phyloP scores from a whole-genome alignment of 2,113 vertebrate genomes.

The Tringa solitaria region DNA sequence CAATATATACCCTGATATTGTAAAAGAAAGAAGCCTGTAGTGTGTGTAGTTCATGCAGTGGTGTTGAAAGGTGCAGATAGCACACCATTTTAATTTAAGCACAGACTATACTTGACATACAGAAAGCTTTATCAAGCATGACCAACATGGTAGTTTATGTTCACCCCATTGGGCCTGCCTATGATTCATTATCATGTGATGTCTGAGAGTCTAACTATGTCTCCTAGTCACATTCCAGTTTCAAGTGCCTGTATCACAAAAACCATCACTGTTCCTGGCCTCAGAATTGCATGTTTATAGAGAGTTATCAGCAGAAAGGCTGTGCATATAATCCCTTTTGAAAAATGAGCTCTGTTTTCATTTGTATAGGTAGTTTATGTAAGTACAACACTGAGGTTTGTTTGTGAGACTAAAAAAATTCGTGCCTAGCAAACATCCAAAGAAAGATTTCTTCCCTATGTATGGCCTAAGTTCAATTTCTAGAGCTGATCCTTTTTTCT shows the following conservation, averaged over 20 bases:
- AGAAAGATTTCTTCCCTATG: not conserved
- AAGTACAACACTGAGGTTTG: not conserved
- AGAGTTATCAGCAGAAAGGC: not conserved
- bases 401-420: not conserved
- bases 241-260: not conserved
- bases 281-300: not conserved
- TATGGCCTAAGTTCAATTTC: not conserved
- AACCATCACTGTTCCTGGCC: not conserved
- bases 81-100: not conserved
- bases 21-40: not conserved
- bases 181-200: not conserved
- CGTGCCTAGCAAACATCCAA: not conserved
- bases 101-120: not conserved
- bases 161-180: not conserved
- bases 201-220: not conserved
- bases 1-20: not conserved
- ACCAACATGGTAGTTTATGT: not conserved
- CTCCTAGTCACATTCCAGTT: not conserved
- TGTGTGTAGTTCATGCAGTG: not conserved
- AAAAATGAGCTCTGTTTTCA: not conserved
- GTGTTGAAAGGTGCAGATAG: not conserved
- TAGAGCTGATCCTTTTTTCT: not conserved
- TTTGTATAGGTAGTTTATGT: not conserved
- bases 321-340: not conserved
- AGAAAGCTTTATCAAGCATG: not conserved